phyloP scores from a whole-genome alignment of 2,888 invertebrate genomes.

The Drosophila mimica region DNA sequence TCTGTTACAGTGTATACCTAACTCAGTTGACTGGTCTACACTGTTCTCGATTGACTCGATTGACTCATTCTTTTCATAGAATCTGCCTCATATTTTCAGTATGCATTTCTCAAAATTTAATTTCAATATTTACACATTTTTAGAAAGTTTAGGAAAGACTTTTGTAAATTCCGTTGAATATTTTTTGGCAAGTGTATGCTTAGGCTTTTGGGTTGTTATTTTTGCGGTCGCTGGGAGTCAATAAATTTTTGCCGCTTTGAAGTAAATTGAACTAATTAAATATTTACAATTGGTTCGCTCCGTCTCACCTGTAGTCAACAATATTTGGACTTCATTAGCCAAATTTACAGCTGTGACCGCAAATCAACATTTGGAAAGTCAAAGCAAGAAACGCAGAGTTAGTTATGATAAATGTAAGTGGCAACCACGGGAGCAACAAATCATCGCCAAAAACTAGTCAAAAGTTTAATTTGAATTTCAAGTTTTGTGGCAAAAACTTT shows the following conservation, averaged over 20 bases:
- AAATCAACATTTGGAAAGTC: slow-evolving; percentile 33
- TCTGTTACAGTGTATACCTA: background rate
- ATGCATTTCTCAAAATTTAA: too few relatives aligned
- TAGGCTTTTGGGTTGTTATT: background rate
- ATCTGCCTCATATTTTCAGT: background rate
- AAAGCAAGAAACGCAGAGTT: slow-evolving; percentile 30
- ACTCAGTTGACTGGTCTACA: background rate
- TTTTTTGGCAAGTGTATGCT: background rate
- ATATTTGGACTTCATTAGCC: slow-evolving; percentile 63
- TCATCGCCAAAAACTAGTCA: slow-evolving; percentile 59
- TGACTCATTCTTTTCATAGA: background rate
- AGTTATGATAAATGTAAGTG: slow-evolving; percentile 68
- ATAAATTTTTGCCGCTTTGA: slow-evolving; percentile 54
- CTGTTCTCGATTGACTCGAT: background rate
- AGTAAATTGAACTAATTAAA: slow-evolving; percentile 75
- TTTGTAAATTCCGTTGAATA: background rate
- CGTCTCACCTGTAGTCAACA: slow-evolving; percentile 15
- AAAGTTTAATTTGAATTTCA: slow-evolving; percentile 76
- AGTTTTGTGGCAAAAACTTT: slow-evolving; percentile 64
- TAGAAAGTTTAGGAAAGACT: background rate
- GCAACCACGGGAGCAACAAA: slow-evolving; percentile 55
- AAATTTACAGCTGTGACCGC: slow-evolving; percentile 18
- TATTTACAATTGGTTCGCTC: slow-evolving; percentile 59
- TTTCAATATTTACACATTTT: background rate
- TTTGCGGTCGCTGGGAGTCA: slow-evolving; percentile 34